Percentiles rank a stretch among this genome's conserved stretches.
phyloP scores from a whole-genome alignment of 2,113 vertebrate species.

The Synodontis membranacea region DNA sequence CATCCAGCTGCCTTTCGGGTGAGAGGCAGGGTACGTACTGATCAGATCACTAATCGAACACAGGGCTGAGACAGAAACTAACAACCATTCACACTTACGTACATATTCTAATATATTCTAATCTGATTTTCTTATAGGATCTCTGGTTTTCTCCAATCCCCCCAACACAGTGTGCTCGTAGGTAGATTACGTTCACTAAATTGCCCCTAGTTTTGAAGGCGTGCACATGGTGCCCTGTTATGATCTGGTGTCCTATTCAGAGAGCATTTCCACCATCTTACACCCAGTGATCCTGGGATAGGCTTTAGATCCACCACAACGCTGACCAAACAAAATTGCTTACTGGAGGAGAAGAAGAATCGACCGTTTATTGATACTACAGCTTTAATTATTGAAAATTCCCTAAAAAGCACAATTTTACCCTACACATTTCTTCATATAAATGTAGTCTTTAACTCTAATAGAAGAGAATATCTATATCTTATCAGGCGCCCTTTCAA shows the following conservation, averaged over 20 bases:
- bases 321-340: not conserved
- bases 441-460: not conserved
- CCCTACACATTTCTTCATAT: not conserved
- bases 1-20: no score
- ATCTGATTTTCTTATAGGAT: not conserved
- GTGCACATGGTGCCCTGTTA: not conserved
- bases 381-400: not conserved
- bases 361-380: not conserved
- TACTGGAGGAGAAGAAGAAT: not conserved
- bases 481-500: not conserved
- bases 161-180: not conserved
- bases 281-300: not conserved
- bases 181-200: not conserved
- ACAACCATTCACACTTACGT: no score
- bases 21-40: no score
- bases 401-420: not conserved
- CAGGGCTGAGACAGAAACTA: no score
- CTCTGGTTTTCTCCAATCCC: not conserved
- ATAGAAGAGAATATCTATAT: not conserved
- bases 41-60: no score
- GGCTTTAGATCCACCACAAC: not conserved
- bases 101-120: no score
- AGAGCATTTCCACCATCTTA: not conserved
- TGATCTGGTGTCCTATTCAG: not conserved
- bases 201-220: not conserved